phyloP scores from a whole-genome alignment of 1,140 invertebrate genomes.

The Lamellibrachia luymesi region DNA sequence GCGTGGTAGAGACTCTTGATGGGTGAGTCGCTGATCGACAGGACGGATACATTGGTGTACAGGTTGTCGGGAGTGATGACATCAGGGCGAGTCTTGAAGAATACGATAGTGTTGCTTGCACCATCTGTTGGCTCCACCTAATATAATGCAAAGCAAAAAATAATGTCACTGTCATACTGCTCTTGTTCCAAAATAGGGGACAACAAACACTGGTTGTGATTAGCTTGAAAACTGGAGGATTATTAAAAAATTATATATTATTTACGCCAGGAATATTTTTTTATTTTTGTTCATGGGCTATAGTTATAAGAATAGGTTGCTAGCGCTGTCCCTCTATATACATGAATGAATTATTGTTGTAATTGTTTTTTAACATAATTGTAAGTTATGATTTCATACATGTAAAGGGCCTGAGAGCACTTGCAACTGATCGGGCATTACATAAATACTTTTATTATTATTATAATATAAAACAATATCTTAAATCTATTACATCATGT shows the following conservation, averaged over 20 bases:
- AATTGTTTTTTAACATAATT: background rate
- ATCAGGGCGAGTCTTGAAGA: constrained; percentile 62
- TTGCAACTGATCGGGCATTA: background rate
- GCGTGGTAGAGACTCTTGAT: constrained; percentile 61
- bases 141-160: constrained; percentile 17
- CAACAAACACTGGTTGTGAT: background rate
- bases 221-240: background rate
- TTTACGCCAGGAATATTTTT: constrained; percentile 17
- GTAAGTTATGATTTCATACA: background rate
- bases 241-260: constrained; percentile 27
- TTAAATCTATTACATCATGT: background rate
- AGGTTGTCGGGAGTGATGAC: constrained; percentile 63
- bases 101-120: constrained; percentile 58
- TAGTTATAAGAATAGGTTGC: background rate
- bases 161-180: background rate
- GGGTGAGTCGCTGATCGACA: constrained; percentile 64
- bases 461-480: background rate
- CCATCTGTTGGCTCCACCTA: constrained; percentile 51
- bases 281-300: constrained; percentile 34
- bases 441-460: background rate
- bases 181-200: too few species aligned
- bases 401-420: background rate
- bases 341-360: background rate
- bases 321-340: background rate
- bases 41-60: constrained; percentile 59